Evolutionary conservation across 2,888 invertebrate species (phyloP), one percentile per base, ranked within the genome.

Genomic region (Orthonychiurus folsomi): DNA sequence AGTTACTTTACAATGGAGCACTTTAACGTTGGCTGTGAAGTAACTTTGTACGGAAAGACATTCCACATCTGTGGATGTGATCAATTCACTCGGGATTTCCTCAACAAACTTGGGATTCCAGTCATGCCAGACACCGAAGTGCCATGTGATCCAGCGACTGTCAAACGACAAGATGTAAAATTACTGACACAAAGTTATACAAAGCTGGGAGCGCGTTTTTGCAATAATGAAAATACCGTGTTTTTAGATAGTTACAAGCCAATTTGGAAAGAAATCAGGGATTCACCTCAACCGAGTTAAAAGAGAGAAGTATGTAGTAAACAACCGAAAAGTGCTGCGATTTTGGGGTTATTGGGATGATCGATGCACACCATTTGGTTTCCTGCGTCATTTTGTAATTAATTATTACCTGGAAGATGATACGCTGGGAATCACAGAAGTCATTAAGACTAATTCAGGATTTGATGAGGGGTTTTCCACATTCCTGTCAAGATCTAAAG

Each of bases 341-440:
- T 94, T 93, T 77, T 84, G 83, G 73, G 93, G 88, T 23, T 90
- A 87, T 75, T 94, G 93, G 93, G 91, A 94, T 75, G 93, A 94
- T 75, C 83, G 86, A 1, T 82, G 84, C 9, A 84, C 83, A 0
- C 84, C 86, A 74, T 86, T 85, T 74, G 93, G 93, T 0, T 83
- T 85, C 61, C 77, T 90, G 23, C 87, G 92, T 69, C 80, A 85
- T 72, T 77, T 94, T 63, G 86, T 90, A 74, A 79, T 94, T 15
- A 85, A 87, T 74, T 94, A 89, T 75, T 93, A 86, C 78, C 79
- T 94, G 58, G 85, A 88, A 0, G 93, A 94, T 74, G 90, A 92
- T 74, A 92, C 91, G 0, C 86, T 94, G 2, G 92, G 93, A 76
- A 86, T 94, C 3, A 86, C 86, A 72, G 92, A 93, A 78, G 81